Evolutionary conservation across 2,888 invertebrate species (phyloP).

Genomic region (Synanthedon tipuliformis): DNA sequence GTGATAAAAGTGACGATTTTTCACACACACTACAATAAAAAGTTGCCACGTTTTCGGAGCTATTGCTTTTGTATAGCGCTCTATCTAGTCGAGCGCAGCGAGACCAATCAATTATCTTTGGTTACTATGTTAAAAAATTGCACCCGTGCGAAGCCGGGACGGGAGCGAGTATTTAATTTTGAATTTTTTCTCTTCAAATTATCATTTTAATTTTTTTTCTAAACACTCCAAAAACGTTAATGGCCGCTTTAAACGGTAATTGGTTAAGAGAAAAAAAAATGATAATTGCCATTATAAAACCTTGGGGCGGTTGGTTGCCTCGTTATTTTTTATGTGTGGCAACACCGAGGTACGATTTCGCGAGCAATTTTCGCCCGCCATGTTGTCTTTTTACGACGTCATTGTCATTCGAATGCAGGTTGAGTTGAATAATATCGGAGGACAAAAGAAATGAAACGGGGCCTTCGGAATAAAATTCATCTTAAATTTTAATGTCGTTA

Average conservation of each 20-base stretch:
- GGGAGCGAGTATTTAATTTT: background rate
- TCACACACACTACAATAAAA: no score
- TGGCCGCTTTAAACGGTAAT: slow-evolving; percentile 42
- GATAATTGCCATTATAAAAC: slow-evolving; percentile 55
- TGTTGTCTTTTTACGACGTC: slow-evolving; percentile 22
- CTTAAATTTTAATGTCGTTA: no score
- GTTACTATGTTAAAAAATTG: no score
- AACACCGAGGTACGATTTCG: slow-evolving; percentile 39
- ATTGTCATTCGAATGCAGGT: slow-evolving; percentile 1
- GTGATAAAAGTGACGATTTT: no score
- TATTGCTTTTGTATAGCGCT: no score
- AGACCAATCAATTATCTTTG: no score
- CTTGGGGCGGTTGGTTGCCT: slow-evolving; percentile 42
- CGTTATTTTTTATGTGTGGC: slow-evolving; percentile 38
- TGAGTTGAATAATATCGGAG: slow-evolving; percentile 10
- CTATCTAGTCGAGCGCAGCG: no score
- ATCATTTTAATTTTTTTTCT: background rate
- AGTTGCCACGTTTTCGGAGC: no score
- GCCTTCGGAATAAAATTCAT: no score
- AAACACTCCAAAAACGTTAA: slow-evolving; percentile 36
- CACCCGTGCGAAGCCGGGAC: no score
- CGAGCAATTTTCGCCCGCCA: slow-evolving; percentile 33
- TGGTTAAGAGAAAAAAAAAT: slow-evolving; percentile 46
- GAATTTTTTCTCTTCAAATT: background rate
- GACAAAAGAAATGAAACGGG: no score